Evolutionary conservation across 2,888 invertebrate genomes (phyloP).

Genomic region (Limnephilus rhombicus): DNA sequence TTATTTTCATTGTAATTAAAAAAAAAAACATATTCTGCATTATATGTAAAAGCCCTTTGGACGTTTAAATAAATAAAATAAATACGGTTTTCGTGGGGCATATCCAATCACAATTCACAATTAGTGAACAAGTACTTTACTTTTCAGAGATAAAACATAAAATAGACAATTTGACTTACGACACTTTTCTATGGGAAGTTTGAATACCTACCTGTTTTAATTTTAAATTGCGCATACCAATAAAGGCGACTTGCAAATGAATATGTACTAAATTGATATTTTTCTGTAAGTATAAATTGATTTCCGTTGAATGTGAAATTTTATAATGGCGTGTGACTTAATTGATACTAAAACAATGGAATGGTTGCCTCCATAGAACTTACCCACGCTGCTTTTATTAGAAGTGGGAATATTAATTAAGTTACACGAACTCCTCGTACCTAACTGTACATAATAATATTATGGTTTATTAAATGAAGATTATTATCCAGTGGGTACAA

Average conservation of each 20-base stretch:
- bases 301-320: neutral
- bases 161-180: too few species aligned
- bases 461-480: neutral
- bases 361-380: neutral
- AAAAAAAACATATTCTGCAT: too few species aligned
- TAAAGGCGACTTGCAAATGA: neutral
- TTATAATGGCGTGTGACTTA: neutral
- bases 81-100: too few species aligned
- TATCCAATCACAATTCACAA: too few species aligned
- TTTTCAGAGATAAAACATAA: too few species aligned
- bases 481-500: too few species aligned
- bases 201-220: neutral
- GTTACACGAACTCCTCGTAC: neutral
- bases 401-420: neutral
- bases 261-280: neutral
- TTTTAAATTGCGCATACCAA: neutral
- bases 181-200: too few species aligned
- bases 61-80: too few species aligned
- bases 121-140: too few species aligned
- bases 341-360: neutral
- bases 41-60: too few species aligned
- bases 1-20: too few species aligned
- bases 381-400: neutral
- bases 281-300: neutral
- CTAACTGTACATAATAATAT: neutral